These are phyloP conservation scores for Yoshiicerus persimilis DNA, from an alignment of 1,140 invertebrate genomes.

Conservation along the genomic window DNA sequence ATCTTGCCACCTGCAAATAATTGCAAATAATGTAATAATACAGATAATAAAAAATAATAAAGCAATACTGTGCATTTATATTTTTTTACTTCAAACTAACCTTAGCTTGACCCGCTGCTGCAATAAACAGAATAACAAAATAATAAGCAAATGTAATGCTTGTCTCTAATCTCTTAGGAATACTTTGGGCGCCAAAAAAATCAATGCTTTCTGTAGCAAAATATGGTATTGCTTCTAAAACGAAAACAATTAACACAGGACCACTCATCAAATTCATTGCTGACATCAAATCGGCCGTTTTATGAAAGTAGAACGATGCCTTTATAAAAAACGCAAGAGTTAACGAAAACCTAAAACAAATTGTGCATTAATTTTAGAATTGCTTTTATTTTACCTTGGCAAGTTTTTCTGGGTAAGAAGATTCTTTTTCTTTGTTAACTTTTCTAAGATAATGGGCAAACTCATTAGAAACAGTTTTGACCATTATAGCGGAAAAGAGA, in stretches of 20 bases:
- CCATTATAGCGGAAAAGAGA: neutral
- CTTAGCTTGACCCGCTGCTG: neutral
- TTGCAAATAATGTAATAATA: neutral
- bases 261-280: neutral
- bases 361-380: neutral
- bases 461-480: neutral
- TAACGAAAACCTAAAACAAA: neutral
- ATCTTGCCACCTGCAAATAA: neutral
- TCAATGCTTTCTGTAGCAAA: neutral
- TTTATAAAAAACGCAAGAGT: neutral
- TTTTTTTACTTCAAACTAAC: too few relatives aligned
- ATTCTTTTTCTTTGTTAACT: too few relatives aligned
- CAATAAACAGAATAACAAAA: neutral
- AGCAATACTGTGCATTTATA: too few relatives aligned
- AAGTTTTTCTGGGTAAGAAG: too few relatives aligned
- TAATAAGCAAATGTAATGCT: neutral
- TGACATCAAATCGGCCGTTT: neutral
- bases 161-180: neutral
- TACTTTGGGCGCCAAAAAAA: neutral
- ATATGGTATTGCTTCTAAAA: neutral
- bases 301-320: neutral
- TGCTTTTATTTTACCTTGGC: too few relatives aligned
- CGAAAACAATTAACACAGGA: neutral
- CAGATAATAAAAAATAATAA: too few relatives aligned
- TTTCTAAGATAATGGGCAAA: too few relatives aligned